Evolutionary conservation across 2,113 vertebrate genomes (phyloP).

Genomic region (Rostratula benghalensis): DNA sequence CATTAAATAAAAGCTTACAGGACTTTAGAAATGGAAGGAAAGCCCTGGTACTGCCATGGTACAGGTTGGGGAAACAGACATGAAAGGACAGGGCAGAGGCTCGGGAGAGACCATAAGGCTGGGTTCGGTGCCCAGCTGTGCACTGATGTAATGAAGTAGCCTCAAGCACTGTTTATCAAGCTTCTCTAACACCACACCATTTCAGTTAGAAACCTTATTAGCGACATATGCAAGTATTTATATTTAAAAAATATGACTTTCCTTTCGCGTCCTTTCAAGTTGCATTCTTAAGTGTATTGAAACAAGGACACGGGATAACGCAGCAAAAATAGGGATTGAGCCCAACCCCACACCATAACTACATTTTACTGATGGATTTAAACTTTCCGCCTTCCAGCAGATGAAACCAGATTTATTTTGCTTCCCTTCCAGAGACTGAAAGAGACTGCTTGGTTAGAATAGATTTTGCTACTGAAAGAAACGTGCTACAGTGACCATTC

Average conservation of each 20-base stretch:
- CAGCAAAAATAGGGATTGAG: background rate
- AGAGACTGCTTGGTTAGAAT: background rate
- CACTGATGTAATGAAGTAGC: constrained; percentile 47
- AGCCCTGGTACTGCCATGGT: background rate
- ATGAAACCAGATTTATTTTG: background rate
- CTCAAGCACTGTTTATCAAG: constrained; percentile 53
- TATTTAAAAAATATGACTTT: constrained; percentile 60
- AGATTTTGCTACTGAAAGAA: background rate
- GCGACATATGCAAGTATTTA: constrained; percentile 55
- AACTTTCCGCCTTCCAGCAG: background rate
- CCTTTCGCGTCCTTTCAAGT: constrained; percentile 36
- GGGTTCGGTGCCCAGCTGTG: constrained; percentile 29
- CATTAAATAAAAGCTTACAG: background rate
- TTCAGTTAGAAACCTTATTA: constrained; percentile 57
- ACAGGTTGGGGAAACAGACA: background rate
- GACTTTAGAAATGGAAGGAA: background rate
- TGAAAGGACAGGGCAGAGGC: background rate
- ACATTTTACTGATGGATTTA: background rate
- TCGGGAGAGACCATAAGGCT: background rate
- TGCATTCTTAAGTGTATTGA: constrained; percentile 50
- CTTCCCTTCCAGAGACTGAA: background rate
- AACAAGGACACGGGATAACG: constrained; percentile 22
- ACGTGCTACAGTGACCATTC: fast-evolving
- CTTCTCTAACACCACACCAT: constrained; percentile 13
- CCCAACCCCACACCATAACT: background rate